Conservation (phyloP, 2,797 vertebrate species). For the Betta splendens region DNA sequence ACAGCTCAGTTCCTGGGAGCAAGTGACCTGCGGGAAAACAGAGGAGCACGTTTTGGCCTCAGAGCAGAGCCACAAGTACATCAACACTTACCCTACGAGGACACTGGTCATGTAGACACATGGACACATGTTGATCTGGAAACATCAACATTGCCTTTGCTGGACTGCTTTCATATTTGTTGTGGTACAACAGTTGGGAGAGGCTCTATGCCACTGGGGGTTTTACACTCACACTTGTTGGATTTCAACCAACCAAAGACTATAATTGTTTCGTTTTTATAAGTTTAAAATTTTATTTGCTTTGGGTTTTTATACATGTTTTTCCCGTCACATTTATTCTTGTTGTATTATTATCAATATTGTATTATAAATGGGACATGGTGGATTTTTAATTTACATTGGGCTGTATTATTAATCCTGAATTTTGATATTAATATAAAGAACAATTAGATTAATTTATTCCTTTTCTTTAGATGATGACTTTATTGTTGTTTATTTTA, state of each 20-base stretch:
- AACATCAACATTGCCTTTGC: constrained; percentile 68
- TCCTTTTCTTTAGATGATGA: constrained; percentile 74
- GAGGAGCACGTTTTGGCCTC: constrained; percentile 89
- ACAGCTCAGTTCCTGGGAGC: constrained; percentile 91
- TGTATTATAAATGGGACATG: constrained; percentile 82
- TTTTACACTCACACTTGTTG: constrained; percentile 86
- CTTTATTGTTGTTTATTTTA: constrained; percentile 62
- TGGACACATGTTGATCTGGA: constrained; percentile 56
- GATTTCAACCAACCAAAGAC: constrained; percentile 92
- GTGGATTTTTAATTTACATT: constrained; percentile 76
- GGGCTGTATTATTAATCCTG: constrained; percentile 80
- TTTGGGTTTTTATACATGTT: constrained; percentile 72
- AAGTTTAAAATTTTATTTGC: constrained; percentile 54
- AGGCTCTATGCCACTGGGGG: constrained; percentile 86
- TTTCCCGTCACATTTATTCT: constrained; percentile 70
- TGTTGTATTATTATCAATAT: constrained; percentile 70
- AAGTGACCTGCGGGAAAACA: constrained; percentile 89
- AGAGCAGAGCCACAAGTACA: constrained; percentile 90
- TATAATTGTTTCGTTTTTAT: constrained; percentile 76
- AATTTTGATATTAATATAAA: constrained; percentile 89
- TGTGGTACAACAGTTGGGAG: constrained; percentile 98
- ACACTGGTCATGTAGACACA: constrained; percentile 92
- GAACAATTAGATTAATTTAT: constrained; percentile 89
- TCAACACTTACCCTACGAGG: constrained; percentile 89
- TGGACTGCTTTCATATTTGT: constrained; percentile 84